These are phyloP conservation scores for Boleophthalmus pectinirostris DNA, from an alignment of 2,113 vertebrate species.

Conservation along the genomic window DNA sequence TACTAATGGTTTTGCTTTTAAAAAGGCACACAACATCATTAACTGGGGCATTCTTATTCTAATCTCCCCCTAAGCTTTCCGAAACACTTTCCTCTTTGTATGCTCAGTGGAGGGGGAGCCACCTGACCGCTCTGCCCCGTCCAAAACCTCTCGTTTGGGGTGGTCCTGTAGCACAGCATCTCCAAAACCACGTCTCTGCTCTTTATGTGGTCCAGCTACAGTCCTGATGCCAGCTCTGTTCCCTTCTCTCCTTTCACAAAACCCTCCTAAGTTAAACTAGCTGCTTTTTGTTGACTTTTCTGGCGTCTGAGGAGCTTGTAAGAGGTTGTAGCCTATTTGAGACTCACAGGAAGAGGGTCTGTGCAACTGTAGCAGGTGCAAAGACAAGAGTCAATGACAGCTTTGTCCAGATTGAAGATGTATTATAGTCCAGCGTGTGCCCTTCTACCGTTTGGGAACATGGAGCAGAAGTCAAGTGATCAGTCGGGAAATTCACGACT, in stretches of 20 bases:
- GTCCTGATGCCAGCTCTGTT: constrained; percentile 3
- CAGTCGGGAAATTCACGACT: constrained; percentile 30
- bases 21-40: constrained; percentile 53
- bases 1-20: constrained; percentile 53
- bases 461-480: constrained; percentile 22
- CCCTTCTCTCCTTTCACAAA: constrained; percentile 21
- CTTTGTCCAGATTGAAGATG: constrained; percentile 54
- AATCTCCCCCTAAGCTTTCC: constrained; percentile 29
- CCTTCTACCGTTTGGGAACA: constrained; percentile 16
- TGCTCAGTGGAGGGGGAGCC: background rate
- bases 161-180: constrained; percentile 48
- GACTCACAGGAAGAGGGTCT: constrained; percentile 57
- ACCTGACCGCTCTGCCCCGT: constrained; percentile 42
- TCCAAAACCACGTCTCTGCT: constrained; percentile 38
- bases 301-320: constrained; percentile 34
- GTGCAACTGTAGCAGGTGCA: constrained; percentile 58
- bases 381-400: constrained; percentile 64
- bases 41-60: constrained; percentile 57
- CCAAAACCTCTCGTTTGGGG: constrained; percentile 48
- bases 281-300: constrained; percentile 57
- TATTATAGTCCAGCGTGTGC: constrained; percentile 19
- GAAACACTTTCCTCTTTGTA: constrained; percentile 58
- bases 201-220: constrained; percentile 43
- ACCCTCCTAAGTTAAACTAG: constrained; percentile 49
- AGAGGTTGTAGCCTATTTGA: constrained; percentile 12